These are phyloP conservation scores for Schizothorax lantsangensis DNA, from an alignment of 2,797 vertebrate genomes.

Conservation along the genomic window DNA sequence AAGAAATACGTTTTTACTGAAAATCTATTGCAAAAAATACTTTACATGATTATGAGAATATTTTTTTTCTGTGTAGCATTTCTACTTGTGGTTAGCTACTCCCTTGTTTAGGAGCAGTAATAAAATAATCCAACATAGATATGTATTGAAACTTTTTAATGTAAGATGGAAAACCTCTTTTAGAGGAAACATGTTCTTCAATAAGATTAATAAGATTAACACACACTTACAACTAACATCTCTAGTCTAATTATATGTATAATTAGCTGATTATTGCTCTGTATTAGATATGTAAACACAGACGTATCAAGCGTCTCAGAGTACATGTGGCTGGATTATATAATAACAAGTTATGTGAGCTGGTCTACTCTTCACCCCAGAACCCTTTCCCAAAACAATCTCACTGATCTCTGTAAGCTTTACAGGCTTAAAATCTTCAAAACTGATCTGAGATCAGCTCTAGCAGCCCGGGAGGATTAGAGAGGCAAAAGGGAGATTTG, in stretches of 20 bases:
- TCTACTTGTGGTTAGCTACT: not conserved
- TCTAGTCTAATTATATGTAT: not conserved
- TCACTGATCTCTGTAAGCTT: conserved; percentile 54
- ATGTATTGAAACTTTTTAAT: not conserved
- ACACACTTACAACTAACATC: not conserved
- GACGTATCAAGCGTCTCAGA: not conserved
- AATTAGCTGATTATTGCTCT: not conserved
- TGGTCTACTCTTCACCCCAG: conserved; percentile 18
- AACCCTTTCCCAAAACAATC: conserved; percentile 37
- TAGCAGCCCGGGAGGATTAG: conserved; percentile 62
- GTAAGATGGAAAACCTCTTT: not conserved
- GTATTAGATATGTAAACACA: conserved; percentile 19
- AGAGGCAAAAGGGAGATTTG: conserved; percentile 58
- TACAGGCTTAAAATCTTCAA: conserved; percentile 68
- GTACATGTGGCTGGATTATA: conserved; percentile 14
- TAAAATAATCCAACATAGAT: not conserved
- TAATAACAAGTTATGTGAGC: conserved; percentile 5
- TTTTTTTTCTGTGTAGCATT: too few species aligned
- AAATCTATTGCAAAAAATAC: not conserved
- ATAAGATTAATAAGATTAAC: not conserved
- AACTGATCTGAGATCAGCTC: conserved; percentile 64
- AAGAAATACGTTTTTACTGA: not conserved
- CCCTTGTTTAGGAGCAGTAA: not conserved
- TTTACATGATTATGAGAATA: not conserved
- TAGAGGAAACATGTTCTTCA: not conserved